These are phyloP conservation scores for Brachyptera risi DNA, from an alignment of 2,888 invertebrate species.

Conservation along the genomic window DNA sequence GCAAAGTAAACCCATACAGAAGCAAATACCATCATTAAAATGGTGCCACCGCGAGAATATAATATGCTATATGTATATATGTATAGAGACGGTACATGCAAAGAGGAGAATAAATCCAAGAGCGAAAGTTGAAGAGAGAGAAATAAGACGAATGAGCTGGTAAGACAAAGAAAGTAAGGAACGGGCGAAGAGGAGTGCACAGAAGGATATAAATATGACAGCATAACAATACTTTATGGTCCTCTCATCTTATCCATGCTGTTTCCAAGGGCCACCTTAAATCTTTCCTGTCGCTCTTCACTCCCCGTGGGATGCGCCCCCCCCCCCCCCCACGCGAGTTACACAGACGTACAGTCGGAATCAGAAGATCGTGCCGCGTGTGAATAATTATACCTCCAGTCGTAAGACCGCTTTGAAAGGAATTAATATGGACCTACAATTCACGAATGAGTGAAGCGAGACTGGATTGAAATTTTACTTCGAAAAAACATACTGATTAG, in stretches of 20 bases:
- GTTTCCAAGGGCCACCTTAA: conserved; percentile 28
- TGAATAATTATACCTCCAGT: no score
- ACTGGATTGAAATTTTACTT: no score
- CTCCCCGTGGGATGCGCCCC: conserved; percentile 26
- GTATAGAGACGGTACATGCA: not conserved
- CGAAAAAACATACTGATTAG: no score
- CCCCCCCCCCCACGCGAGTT: not conserved
- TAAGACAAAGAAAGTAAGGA: not conserved
- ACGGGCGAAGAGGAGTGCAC: not conserved
- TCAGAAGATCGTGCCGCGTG: no score
- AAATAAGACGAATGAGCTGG: not conserved
- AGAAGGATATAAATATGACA: conserved; percentile 31
- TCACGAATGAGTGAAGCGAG: no score
- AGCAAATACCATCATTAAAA: conserved; percentile 3
- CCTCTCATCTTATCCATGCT: conserved; percentile 24
- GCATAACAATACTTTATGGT: conserved; percentile 31
- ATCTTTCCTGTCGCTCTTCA: conserved; percentile 28
- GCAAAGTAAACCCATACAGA: conserved; percentile 3
- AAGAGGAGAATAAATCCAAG: not conserved
- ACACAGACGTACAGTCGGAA: not conserved
- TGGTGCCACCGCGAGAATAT: not conserved
- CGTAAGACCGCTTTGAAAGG: no score
- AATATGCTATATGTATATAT: not conserved
- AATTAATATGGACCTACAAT: no score
- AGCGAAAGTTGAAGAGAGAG: not conserved